Percentiles rank a stretch among this genome's conserved stretches.
phyloP scores from a whole-genome alignment of 2,797 vertebrate genomes.

The Myotis pilosus region DNA sequence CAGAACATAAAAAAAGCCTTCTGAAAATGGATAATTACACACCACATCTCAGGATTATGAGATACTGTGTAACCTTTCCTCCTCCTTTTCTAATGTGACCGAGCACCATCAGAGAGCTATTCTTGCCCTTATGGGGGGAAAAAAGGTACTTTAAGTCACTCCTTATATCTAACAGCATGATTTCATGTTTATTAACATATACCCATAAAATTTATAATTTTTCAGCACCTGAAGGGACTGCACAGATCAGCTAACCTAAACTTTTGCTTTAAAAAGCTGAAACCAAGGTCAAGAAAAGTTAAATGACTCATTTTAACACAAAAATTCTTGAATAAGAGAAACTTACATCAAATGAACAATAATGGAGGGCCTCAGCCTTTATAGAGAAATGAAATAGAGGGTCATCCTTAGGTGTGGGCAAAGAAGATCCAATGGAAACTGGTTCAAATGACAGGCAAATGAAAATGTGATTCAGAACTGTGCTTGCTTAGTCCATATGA shows the following conservation, averaged over 20 bases:
- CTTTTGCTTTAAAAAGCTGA: constrained; percentile 44
- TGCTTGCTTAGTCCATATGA: neutral
- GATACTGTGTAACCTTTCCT: constrained; percentile 65
- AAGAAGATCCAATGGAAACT: neutral
- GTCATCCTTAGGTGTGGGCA: neutral
- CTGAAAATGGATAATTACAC: constrained; percentile 63
- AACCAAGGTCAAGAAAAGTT: constrained; percentile 65
- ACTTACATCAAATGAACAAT: constrained; percentile 17
- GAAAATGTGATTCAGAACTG: neutral
- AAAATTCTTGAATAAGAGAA: constrained; percentile 47
- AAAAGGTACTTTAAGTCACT: constrained; percentile 48
- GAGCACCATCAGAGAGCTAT: constrained; percentile 22
- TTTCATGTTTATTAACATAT: constrained; percentile 69
- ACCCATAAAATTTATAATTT: constrained; percentile 42
- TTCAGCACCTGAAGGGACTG: constrained; percentile 24
- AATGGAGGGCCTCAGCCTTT: neutral
- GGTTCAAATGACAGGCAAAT: neutral
- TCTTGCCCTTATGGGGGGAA: neutral
- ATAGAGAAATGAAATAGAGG: neutral
- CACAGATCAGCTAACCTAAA: constrained; percentile 58
- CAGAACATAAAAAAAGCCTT: constrained; percentile 60
- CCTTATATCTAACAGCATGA: constrained; percentile 47
- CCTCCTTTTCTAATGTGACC: constrained; percentile 56
- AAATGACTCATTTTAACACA: constrained; percentile 24
- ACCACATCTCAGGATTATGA: constrained; percentile 61